Base-by-base conservation (phyloP, 2,888 invertebrate species). In the Xylocampa areola region DNA sequence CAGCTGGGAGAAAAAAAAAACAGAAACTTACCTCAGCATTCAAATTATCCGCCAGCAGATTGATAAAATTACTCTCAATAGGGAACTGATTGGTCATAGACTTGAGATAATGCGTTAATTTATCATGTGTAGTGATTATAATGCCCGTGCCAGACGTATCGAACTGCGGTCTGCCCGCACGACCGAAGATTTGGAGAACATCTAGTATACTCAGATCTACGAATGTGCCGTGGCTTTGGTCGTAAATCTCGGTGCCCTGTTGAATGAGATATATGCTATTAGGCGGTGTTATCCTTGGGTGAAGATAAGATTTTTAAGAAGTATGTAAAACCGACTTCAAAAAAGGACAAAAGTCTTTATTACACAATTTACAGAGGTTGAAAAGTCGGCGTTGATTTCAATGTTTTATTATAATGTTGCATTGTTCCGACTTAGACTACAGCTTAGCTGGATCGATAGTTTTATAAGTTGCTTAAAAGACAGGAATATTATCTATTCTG, bases 81-180 rank as follows among this genome's bases (percentile, higher is more conserved):
- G 99, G 99, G 86, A 98, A 98, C 90, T 99, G 99, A 84, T 98
- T 98, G 1, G 98, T 99, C 83, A 99, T 95, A 44, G 99, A 94
- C 0, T 98, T 97, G 52, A 99, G 94, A 84, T 99, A 99, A 83
- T 98, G 98, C 25, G 97, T 96, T 51, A 99, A 94, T 86, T 99
- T 99, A 65, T 97, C 97, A 82, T 98, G 97, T 0, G 96, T 94
- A 0, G 99, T 99, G 40, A 99, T 98, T 54, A 99, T 99, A 29
- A 98, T 97, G 30, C 99, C 99, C 29, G 98, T 97, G 4, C 99
- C 99, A 10, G 97, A 97, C 0, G 95, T 97, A 86, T 99, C 99
- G 89, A 97, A 99, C 90, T 99, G 99, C 0, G 99, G 99, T 1
- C 99, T 96, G 3, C 99, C 99, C 3, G 99, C 99, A 52, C 99